These are phyloP conservation scores for Lagodon rhomboides DNA, from an alignment of 2,797 vertebrate species.

Conservation along the genomic window DNA sequence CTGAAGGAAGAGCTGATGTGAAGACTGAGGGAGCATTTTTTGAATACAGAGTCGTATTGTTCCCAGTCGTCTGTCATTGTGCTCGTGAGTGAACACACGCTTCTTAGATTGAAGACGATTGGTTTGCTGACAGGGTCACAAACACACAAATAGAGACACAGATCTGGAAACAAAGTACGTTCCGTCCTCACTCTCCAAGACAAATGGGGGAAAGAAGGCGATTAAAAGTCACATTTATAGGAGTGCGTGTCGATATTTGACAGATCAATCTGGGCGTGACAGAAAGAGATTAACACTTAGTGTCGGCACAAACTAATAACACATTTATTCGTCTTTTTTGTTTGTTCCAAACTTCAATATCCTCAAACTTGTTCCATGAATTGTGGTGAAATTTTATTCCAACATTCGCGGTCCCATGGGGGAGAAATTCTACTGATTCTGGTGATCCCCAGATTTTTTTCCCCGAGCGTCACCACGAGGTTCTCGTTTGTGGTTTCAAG, in stretches of 20 bases:
- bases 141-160: conserved; percentile 1
- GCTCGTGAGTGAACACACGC: not conserved
- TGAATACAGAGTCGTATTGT: conserved; percentile 10
- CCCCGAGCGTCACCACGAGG: not conserved
- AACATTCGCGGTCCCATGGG: not conserved
- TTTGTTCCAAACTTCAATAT: too few relatives aligned
- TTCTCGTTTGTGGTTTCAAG: conserved; percentile 2
- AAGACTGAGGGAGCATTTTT: not conserved
- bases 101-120: not conserved
- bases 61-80: not conserved
- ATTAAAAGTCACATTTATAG: conserved; percentile 12
- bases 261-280: not conserved
- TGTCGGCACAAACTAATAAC: not conserved
- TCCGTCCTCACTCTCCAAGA: not conserved
- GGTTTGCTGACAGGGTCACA: not conserved
- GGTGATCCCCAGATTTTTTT: not conserved
- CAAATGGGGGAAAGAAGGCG: conserved; percentile 13
- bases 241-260: conserved; percentile 7
- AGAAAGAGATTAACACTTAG: not conserved
- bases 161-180: conserved; percentile 17
- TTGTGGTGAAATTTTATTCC: not conserved
- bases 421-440: too few relatives aligned
- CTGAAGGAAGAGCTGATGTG: not conserved
- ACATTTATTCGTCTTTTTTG: too few relatives aligned
- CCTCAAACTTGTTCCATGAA: not conserved